Evolutionary conservation across 2,888 invertebrate genomes (phyloP), one percentile per base, ranked within the genome.

Genomic region (Drosophila lutescens): DNA sequence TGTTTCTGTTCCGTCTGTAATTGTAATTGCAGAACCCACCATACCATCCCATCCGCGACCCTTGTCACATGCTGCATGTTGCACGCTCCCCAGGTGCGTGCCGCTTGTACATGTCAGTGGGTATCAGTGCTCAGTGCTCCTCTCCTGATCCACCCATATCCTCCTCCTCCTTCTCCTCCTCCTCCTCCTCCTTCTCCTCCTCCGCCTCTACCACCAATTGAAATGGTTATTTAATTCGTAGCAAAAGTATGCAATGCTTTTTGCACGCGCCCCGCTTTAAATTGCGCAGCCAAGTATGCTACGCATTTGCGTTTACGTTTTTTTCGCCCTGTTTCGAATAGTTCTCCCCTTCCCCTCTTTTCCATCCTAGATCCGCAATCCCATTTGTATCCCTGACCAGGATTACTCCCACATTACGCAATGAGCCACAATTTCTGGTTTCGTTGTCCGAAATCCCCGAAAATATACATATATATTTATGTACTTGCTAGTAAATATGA

Each of bases 221-320:
- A 80, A 83, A 84, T 80, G 57, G 47, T 68, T 67, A 80, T 80
- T 80, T 80, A 80, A 84, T 80, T 67, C 49, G 17, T 40, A 50
- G 12, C 47, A 20, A 36, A 63, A 54, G 54, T 66, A 20, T 49
- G 54, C 30, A 20, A 15, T n/a, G 30, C 15, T 40, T 41, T 13
- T 43, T 44, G 32, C 47, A 30, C 62, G 41, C 50, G 62, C 15
- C 26, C 34, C 13, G 34, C 54, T 54, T 67, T 75, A 54, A 80
- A 80, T 63, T 77, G 59, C 62, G 30, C 60, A 44, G 53, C 63
- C 51, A 59, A 63, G 49, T 46, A 44, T 71, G 36, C 56, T 13
- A 53, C 47, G 56, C 47, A 65, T 58, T 71, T 59, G 23, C 23
- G 30, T 43, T 56, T 58, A 26, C 26, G 23, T 26, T 40, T 44